phyloP scores from a whole-genome alignment of 2,113 vertebrate species.

The Notothenia rossii region DNA sequence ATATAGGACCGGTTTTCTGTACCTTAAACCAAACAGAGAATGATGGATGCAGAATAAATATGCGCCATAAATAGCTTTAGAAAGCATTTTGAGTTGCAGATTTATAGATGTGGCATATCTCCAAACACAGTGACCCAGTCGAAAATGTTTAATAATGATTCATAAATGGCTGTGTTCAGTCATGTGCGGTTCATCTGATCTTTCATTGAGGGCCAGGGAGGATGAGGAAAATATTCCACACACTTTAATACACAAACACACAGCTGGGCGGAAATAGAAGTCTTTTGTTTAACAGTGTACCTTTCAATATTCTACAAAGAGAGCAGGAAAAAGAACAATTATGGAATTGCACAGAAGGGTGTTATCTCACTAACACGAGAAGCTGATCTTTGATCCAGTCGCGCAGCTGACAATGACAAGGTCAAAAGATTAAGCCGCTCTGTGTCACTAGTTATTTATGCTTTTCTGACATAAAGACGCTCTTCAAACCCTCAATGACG shows the following conservation, averaged over 20 bases:
- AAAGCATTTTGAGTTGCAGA: conserved; percentile 13
- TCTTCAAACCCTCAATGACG: conserved; percentile 21
- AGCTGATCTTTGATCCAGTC: conserved; percentile 30
- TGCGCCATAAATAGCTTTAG: conserved; percentile 12
- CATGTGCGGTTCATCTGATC: background rate
- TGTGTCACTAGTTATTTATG: conserved; percentile 41
- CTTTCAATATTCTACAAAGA: background rate
- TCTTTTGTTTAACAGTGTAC: background rate
- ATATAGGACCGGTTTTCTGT: conserved; percentile 21
- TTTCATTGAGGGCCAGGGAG: background rate
- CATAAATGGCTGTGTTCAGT: no score
- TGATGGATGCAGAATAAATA: conserved; percentile 35
- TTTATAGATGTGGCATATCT: background rate
- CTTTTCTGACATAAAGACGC: conserved; percentile 39
- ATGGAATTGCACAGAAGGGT: background rate
- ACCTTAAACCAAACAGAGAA: conserved; percentile 10
- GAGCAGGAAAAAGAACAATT: background rate
- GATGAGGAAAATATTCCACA: no score
- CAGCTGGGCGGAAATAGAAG: background rate
- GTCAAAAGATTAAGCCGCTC: conserved; percentile 32
- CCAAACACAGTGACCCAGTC: background rate
- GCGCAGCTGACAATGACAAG: conserved; percentile 36
- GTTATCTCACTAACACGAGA: conserved; percentile 16
- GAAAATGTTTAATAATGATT: background rate
- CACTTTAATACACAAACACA: no score